phyloP scores from a whole-genome alignment of 2,888 invertebrate species.

The Hedya salicella region DNA sequence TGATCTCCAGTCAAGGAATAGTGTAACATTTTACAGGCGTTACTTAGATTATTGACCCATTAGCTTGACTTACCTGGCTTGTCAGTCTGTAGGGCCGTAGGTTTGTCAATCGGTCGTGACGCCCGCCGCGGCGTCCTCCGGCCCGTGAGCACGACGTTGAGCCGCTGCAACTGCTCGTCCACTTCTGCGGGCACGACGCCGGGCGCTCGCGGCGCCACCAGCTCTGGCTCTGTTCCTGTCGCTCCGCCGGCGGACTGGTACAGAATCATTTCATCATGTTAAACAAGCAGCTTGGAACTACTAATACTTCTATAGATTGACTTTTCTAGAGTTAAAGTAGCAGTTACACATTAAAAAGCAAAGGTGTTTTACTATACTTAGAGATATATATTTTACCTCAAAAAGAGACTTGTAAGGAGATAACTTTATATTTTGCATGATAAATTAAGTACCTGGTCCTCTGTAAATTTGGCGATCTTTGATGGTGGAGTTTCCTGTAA shows the following conservation, averaged over 20 bases:
- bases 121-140: conserved; percentile 62
- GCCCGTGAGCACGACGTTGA: conserved; percentile 78
- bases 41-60: too few relatives aligned
- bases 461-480: conserved; percentile 68
- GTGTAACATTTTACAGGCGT: too few relatives aligned
- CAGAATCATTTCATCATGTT: background rate
- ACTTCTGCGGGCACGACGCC: conserved; percentile 59
- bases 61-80: conserved; percentile 11
- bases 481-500: conserved; percentile 75
- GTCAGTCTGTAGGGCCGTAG: conserved; percentile 54
- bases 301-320: too few relatives aligned
- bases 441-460: conserved; percentile 65
- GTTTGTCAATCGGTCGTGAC: conserved; percentile 56
- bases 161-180: conserved; percentile 77
- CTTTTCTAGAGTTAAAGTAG: too few relatives aligned
- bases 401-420: too few relatives aligned
- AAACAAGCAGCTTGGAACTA: too few relatives aligned
- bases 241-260: conserved; percentile 51
- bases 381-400: too few relatives aligned
- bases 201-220: conserved; percentile 49
- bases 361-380: too few relatives aligned
- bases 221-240: conserved; percentile 33
- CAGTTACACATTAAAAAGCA: too few relatives aligned
- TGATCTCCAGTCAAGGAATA: too few relatives aligned
- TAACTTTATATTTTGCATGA: too few relatives aligned